Base-by-base conservation (phyloP, 2,888 invertebrate genomes). In the Cacoxenus indagator region DNA sequence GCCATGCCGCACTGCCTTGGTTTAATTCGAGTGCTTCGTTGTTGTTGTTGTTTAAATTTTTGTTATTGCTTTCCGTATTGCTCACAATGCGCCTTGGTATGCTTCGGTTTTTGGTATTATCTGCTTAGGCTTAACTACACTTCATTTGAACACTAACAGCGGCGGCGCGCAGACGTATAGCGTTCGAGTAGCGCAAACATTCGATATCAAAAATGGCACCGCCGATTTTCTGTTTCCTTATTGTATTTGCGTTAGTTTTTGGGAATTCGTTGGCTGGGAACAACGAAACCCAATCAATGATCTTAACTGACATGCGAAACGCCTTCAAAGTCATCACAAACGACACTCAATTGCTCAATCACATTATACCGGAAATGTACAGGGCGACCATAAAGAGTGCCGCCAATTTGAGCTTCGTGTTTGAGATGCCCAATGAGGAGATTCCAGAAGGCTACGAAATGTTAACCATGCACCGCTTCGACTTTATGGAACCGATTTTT, bases 341-440 rank as follows among this genome's bases (percentile, higher is more conserved):
- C 64, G 77, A 85, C 67, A 79, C 78, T 19, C 68, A 70, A 1
- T 65, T 81, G 29, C 66, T 84, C 19, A 72, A 81, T 22, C 74
- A 76, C 24, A 73, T 86, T 19, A 81, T 87, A 73, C 75, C 81
- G 70, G 76, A 83, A 76, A 85, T 87, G 83, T 88, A 87, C 69
- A 83, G 83, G 11, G 59, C 81, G 22, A 77, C 74, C 46, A 73
- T 81, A 82, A 46, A 75, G 24, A 83, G 24, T 8, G 11, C n/a
- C n/a, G n/a, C 29, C 24, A 62, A 87, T 77, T 81, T 86, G 4
- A 71, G 55, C 3, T 86, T 87, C 69, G 71, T 80, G 2, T 87
- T 87, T 67, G 72, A 81, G 73, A 72, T 87, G 69, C 86, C 87
- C 6, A 70, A 68, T 27, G 64, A 61, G n/a, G 4, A 31, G 31